Conservation (phyloP, 2,797 vertebrate genomes). For the Propithecus perrieri region DNA sequence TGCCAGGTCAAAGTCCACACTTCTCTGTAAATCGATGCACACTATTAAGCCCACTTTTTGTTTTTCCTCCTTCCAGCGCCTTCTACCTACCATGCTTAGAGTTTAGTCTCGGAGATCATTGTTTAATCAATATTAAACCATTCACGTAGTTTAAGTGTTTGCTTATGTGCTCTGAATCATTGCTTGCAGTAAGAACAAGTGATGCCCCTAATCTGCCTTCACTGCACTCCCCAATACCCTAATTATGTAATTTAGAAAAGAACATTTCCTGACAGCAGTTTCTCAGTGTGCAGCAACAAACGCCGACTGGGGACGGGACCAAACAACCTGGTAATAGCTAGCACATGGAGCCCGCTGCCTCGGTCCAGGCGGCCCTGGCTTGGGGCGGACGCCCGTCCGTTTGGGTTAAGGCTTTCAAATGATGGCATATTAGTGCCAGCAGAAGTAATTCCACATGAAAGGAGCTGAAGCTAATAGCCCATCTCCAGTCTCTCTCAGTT, state of each 20-base stretch:
- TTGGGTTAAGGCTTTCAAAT: conserved; percentile 78
- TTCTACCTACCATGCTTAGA: conserved; percentile 72
- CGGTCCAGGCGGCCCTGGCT: conserved; percentile 61
- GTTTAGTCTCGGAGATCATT: conserved; percentile 79
- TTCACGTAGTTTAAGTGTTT: conserved; percentile 81
- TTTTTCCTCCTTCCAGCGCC: conserved; percentile 75
- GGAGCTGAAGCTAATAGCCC: conserved; percentile 68
- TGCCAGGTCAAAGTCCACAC: conserved; percentile 68
- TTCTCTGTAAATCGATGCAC: conserved; percentile 68
- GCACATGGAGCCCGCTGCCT: conserved; percentile 84
- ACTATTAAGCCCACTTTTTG: conserved; percentile 59
- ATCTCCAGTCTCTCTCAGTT: conserved; percentile 55
- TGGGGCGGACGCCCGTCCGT: conserved; percentile 70
- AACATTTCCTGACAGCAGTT: conserved; percentile 87
- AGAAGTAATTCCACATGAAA: conserved; percentile 72
- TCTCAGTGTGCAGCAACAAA: conserved; percentile 80
- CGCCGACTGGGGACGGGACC: conserved; percentile 74
- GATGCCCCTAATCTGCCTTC: conserved; percentile 84
- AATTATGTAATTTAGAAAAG: conserved; percentile 86
- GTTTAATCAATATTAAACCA: conserved; percentile 83
- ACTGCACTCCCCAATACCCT: conserved; percentile 79
- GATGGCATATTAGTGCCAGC: conserved; percentile 75
- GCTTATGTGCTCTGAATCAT: conserved; percentile 85
- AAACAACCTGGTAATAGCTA: conserved; percentile 86
- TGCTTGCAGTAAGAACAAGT: conserved; percentile 78